phyloP scores from a whole-genome alignment of 64 coral and sea anemone species.

The Stylophora pistillata region DNA sequence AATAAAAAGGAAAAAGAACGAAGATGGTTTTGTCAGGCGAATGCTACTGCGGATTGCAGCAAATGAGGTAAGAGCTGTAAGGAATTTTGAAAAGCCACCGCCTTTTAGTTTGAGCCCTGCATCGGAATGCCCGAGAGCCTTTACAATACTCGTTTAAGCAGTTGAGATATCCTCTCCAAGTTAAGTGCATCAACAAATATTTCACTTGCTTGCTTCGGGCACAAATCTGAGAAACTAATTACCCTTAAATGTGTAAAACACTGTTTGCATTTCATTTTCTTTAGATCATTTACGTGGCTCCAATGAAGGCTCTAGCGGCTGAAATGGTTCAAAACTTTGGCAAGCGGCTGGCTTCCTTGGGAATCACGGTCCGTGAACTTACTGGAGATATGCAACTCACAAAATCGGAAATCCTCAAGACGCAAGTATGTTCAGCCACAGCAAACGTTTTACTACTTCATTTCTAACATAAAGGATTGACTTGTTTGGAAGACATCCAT shows the following conservation, averaged over 20 bases:
- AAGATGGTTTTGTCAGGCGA: too few species aligned
- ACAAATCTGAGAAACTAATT: not conserved
- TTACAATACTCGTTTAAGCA: too few species aligned
- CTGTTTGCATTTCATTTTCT: not conserved
- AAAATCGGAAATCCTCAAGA: conserved; percentile 94
- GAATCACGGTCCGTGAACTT: conserved; percentile 85
- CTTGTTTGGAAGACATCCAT: too few species aligned
- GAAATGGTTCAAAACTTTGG: conserved; percentile 99
- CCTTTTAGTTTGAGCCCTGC: too few species aligned
- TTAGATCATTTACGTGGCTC: conserved; percentile 95
- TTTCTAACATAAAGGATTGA: too few species aligned
- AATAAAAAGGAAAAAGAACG: too few species aligned
- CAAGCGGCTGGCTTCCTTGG: conserved; percentile 68
- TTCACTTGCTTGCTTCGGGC: too few species aligned
- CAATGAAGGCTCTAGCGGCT: conserved; percentile 97
- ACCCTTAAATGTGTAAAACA: not conserved
- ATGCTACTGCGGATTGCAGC: too few species aligned
- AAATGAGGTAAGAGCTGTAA: too few species aligned
- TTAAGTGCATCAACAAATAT: not conserved
- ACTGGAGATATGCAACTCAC: conserved; percentile 98
- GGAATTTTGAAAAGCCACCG: too few species aligned
- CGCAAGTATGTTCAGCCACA: conserved; percentile 61
- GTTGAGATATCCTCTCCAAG: not conserved
- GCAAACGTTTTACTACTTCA: not conserved
- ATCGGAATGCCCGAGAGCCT: too few species aligned